A percentile compares a stretch with the other conserved stretches of the same genome.
Evolutionary conservation across 2,888 invertebrate genomes (phyloP).

Genomic region (Philereme vetulata): DNA sequence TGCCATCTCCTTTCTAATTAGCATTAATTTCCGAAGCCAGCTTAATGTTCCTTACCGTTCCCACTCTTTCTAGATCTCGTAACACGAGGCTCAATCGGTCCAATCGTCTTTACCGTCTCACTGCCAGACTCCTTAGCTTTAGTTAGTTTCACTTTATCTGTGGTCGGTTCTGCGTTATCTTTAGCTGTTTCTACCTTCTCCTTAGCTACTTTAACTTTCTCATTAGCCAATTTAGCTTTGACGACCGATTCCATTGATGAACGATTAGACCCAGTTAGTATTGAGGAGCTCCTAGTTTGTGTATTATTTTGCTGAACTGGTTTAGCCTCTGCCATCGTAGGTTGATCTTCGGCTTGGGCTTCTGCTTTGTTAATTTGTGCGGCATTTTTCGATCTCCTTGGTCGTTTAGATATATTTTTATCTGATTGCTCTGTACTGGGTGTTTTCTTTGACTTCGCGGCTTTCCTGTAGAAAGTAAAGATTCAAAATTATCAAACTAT

Average conservation of each 20-base stretch:
- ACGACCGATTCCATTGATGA: neutral
- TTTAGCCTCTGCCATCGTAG: conserved; percentile 1
- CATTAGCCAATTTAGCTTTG: neutral
- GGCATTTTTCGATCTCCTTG: conserved; percentile 3
- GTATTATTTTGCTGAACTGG: neutral
- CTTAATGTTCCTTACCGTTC: conserved; percentile 16
- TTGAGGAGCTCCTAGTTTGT: neutral
- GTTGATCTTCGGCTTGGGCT: neutral
- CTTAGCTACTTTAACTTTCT: neutral
- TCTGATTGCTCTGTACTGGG: conserved; percentile 19
- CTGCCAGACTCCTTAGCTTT: conserved; percentile 1
- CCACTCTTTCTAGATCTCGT: conserved; percentile 31
- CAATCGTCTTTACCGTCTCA: neutral
- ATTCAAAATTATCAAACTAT: neutral
- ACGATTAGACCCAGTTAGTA: neutral
- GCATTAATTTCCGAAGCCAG: too few relatives aligned
- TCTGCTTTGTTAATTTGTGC: conserved; percentile 5
- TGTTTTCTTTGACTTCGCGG: conserved; percentile 16
- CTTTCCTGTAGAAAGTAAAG: conserved; percentile 14
- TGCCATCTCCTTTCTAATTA: too few relatives aligned
- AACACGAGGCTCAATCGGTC: conserved; percentile 11
- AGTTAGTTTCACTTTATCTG: conserved; percentile 1
- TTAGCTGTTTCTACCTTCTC: neutral
- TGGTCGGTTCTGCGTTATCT: neutral
- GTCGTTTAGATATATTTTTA: conserved; percentile 13